phyloP scores from a whole-genome alignment of 2,797 vertebrate genomes.

The Epinephelus coioides region DNA sequence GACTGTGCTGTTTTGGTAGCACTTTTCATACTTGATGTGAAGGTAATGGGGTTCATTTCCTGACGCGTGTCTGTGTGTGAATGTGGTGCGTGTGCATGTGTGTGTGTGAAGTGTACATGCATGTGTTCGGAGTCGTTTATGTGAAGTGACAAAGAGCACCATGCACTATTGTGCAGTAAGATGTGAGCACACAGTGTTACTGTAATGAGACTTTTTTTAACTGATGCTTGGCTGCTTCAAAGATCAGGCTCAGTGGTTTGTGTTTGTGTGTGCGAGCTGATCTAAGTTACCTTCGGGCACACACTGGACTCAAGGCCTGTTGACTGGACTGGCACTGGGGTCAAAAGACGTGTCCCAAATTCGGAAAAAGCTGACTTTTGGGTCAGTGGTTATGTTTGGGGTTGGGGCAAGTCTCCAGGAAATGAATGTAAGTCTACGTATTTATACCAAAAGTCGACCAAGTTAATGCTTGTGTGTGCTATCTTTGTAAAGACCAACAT shows the following conservation, averaged over 20 bases:
- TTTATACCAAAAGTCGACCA: too few species aligned
- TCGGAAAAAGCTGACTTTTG: too few species aligned
- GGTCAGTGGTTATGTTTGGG: too few species aligned
- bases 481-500: not conserved
- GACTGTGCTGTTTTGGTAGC: constrained; percentile 55
- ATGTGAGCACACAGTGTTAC: constrained; percentile 4
- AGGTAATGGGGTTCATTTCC: constrained; percentile 77
- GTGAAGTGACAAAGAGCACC: constrained; percentile 22
- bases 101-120: constrained; percentile 7
- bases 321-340: too few species aligned
- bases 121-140: not conserved
- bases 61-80: constrained; percentile 35
- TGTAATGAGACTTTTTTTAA: not conserved
- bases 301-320: too few species aligned
- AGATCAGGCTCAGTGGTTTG: not conserved
- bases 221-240: not conserved
- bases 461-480: not conserved
- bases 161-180: constrained; percentile 28
- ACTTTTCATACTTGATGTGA: constrained; percentile 64
- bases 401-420: too few species aligned
- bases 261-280: not conserved
- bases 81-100: constrained; percentile 15
- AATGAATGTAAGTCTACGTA: too few species aligned
- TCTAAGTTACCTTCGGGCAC: too few species aligned
- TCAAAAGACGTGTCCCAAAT: too few species aligned